A percentile compares a stretch with the other conserved stretches of the same genome.
These are phyloP conservation scores for Tetragnatha montana DNA, from an alignment of 2,888 invertebrate genomes.

Conservation along the genomic window DNA sequence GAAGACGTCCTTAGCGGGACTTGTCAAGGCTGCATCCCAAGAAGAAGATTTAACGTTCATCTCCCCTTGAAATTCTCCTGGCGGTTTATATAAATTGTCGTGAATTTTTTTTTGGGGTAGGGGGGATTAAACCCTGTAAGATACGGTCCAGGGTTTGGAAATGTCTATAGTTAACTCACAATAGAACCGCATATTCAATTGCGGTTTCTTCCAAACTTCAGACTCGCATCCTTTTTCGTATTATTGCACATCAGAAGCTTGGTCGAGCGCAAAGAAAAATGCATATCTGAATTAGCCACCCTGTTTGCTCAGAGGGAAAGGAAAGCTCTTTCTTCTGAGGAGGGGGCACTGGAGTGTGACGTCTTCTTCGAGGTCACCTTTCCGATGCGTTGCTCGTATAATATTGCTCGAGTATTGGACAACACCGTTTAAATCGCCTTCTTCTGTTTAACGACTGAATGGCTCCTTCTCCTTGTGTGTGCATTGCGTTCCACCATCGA, in stretches of 20 bases:
- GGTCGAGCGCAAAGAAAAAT: background rate
- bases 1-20: no score
- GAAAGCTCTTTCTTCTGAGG: conserved; percentile 10
- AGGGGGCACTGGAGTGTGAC: conserved; percentile 24
- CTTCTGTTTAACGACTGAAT: conserved; percentile 48
- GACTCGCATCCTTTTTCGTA: no score
- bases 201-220: background rate
- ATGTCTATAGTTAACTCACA: no score
- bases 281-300: conserved; percentile 1
- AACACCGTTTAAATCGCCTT: conserved; percentile 50
- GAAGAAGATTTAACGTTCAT: no score
- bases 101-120: no score
- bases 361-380: conserved; percentile 38
- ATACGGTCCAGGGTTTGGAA: no score
- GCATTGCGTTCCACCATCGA: no score
- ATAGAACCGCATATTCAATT: no score
- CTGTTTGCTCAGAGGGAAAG: background rate
- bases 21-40: no score
- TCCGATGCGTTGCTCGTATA: conserved; percentile 15
- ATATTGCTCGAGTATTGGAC: conserved; percentile 32
- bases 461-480: conserved; percentile 12
- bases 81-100: no score
- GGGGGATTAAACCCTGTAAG: no score
- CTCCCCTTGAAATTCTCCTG: no score
- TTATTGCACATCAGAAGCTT: background rate